Conservation (phyloP, 2,888 invertebrate species). For the Operophtera brumata region DNA sequence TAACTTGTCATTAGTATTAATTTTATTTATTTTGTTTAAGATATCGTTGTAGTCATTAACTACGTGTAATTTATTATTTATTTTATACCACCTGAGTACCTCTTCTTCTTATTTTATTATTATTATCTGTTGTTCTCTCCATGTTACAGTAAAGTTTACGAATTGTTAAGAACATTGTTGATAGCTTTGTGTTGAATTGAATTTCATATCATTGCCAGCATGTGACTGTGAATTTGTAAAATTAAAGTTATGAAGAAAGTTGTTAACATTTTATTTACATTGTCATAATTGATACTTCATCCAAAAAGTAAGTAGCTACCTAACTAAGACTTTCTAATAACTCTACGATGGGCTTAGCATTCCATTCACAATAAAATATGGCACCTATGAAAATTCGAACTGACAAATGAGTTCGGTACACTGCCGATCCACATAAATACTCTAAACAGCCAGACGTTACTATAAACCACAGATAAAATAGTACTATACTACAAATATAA, state of each 20-base stretch:
- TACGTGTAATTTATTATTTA: slow-evolving; percentile 70
- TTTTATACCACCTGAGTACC: slow-evolving; percentile 78
- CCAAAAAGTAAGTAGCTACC: too few relatives aligned
- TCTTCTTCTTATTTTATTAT: slow-evolving; percentile 66
- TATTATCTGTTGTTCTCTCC: slow-evolving; percentile 41
- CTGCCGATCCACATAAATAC: too few relatives aligned
- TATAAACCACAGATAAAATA: too few relatives aligned
- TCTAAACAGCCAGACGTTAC: too few relatives aligned
- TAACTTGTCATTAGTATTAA: slow-evolving; percentile 81
- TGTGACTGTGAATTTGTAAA: slow-evolving; percentile 41
- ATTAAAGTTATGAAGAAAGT: slow-evolving; percentile 47
- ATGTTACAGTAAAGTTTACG: slow-evolving; percentile 45
- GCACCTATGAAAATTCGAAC: too few relatives aligned
- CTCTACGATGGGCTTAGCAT: too few relatives aligned
- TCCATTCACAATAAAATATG: too few relatives aligned
- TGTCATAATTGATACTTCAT: slow-evolving; percentile 14
- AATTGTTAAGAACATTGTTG: slow-evolving; percentile 42
- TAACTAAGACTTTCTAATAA: too few relatives aligned
- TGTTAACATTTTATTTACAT: slow-evolving; percentile 36
- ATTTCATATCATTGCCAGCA: slow-evolving; percentile 28
- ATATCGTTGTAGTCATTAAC: slow-evolving; percentile 63
- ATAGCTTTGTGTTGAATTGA: slow-evolving; percentile 25
- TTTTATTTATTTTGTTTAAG: slow-evolving; percentile 77
- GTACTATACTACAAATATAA: too few relatives aligned
- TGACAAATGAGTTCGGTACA: too few relatives aligned